Base-by-base conservation (phyloP, 2,113 vertebrate species). In the Poecile atricapillus region DNA sequence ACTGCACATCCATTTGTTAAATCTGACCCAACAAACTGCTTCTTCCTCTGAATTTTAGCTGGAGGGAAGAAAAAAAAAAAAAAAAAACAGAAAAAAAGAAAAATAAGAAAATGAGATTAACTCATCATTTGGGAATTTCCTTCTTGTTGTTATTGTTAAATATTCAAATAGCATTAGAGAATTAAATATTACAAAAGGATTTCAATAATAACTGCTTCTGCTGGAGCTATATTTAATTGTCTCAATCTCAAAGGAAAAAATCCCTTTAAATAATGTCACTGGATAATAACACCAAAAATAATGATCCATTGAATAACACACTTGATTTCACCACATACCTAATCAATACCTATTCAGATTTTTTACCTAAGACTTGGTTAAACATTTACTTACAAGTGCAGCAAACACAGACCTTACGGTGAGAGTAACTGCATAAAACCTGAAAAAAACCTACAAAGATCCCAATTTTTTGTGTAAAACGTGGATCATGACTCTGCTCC, bases 1-100 rank as follows among this genome's bases (percentile, higher is more conserved):
- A 89, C 78, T 83, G 44, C 67, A 87, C 23, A 89, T 70, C 83
- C 37, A 79, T 93, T 95, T 78, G 47, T 91, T 81, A 96, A 78
- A 85, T 55, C 47, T 92, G 74, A 70, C 43, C 92, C 62, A 62
- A 88, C 79, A 95, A 95, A 94, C 9, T 8, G 3, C 41, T 94
- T 90, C 52, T 50, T 53, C 74, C 44, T 94, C 80, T 69, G 75
- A 35, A 88, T 96, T 78, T 94, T 62, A 78, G 63, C 27, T 69
- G 70, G 30, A 59, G 33, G 10, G 7, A 41, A 30, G 25, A 2
- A 22, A 30, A 33, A 22, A 33, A 24, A 52, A n/a, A 23, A 17
- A 58, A 11, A 30, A 24, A 37, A 39, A 9, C 39, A 30, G 30
- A 60, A 69, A 62, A 37, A 22, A 53, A 56, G 20, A 62, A 53